Evolutionary conservation across 2,113 vertebrate genomes (phyloP).

Genomic region (Chaetura pelagica): DNA sequence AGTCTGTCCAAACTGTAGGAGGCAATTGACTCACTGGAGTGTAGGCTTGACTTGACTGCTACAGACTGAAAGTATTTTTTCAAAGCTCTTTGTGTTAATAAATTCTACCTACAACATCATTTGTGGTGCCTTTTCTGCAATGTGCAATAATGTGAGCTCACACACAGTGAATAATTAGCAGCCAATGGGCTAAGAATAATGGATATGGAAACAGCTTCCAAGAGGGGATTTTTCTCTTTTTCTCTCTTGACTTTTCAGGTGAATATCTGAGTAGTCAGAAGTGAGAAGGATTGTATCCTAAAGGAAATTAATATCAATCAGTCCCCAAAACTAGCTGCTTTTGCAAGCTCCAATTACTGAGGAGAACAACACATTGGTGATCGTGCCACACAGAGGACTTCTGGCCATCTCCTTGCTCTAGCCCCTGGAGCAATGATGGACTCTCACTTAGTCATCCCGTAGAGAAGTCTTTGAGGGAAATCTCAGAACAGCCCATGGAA

Average conservation of each 20-base stretch:
- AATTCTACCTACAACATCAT: not conserved
- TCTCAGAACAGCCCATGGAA: not conserved
- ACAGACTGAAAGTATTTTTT: not conserved
- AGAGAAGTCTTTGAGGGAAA: not conserved
- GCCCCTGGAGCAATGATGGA: not conserved
- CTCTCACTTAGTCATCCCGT: not conserved
- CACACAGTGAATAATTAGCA: slow-evolving; percentile 40
- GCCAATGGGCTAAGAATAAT: not conserved
- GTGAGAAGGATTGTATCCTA: not conserved
- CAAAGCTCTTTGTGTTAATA: not conserved
- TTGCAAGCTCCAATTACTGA: not conserved
- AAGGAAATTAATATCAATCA: slow-evolving; percentile 4
- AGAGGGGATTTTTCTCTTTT: not conserved
- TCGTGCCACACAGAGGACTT: fast-evolving
- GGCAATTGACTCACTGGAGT: not conserved
- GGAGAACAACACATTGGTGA: not conserved
- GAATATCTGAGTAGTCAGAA: not conserved
- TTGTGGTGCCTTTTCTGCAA: not conserved
- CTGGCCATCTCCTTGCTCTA: not conserved
- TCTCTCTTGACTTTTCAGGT: not conserved
- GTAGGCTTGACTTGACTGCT: not conserved
- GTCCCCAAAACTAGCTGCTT: not conserved
- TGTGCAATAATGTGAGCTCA: not conserved
- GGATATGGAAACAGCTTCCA: not conserved
- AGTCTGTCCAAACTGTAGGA: not conserved